These are phyloP conservation scores for Prionailurus bengalensis DNA, from an alignment of 2,113 vertebrate genomes.

Conservation along the genomic window DNA sequence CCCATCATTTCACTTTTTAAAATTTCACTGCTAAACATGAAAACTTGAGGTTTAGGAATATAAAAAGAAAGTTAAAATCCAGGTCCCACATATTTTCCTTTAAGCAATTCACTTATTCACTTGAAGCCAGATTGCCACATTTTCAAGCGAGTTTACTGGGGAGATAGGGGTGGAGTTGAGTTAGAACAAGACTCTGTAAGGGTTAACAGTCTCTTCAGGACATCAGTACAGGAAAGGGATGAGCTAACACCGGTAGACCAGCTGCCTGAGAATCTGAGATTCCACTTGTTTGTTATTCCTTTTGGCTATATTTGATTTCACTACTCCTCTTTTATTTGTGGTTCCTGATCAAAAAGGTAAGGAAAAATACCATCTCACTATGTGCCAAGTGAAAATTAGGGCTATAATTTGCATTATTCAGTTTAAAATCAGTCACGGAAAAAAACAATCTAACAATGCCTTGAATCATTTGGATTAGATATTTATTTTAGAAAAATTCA, in stretches of 20 bases:
- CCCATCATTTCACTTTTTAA: background rate
- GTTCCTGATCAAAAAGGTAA: background rate
- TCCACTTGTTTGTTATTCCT: background rate
- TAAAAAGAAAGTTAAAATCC: background rate
- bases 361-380: background rate
- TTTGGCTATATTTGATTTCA: background rate
- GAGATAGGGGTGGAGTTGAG: fast-evolving
- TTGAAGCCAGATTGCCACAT: background rate
- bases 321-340: background rate
- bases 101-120: background rate
- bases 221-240: background rate
- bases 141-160: background rate
- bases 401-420: background rate
- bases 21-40: conserved; percentile 44
- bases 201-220: background rate
- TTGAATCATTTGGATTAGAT: background rate
- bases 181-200: background rate
- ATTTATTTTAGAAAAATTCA: background rate
- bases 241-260: background rate
- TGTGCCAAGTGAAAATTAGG: background rate
- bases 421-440: background rate
- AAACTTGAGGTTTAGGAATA: background rate
- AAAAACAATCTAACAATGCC: background rate
- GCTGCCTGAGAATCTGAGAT: background rate
- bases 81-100: conserved; percentile 9